Evolutionary conservation across 1,140 invertebrate species (phyloP).

Genomic region (Halyomorpha halys): DNA sequence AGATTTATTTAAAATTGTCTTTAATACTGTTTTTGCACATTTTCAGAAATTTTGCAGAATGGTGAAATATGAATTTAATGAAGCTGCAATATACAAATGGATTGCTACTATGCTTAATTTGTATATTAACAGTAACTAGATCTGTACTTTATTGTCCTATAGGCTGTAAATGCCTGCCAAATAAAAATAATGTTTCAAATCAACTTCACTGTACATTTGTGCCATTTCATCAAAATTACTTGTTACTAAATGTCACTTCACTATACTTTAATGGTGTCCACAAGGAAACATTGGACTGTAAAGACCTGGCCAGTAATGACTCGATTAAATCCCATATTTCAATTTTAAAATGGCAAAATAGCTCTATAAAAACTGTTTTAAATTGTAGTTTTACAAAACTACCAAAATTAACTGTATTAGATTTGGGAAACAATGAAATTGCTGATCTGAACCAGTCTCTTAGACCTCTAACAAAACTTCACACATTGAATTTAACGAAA

Average conservation of each 20-base stretch:
- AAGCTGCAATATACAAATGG: background rate
- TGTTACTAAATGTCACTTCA: background rate
- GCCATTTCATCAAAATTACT: constrained; percentile 7
- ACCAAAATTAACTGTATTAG: constrained; percentile 37
- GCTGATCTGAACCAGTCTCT: background rate
- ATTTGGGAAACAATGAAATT: constrained; percentile 33
- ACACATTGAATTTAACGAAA: constrained; percentile 40
- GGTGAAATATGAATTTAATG: constrained; percentile 10
- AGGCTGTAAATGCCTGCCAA: constrained; percentile 21
- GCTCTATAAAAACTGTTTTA: constrained; percentile 18
- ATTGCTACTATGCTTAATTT: constrained; percentile 10
- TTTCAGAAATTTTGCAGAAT: constrained; percentile 2
- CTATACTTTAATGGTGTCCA: constrained; percentile 19
- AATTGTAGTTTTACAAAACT: constrained; percentile 36
- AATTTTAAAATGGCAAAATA: constrained; percentile 21
- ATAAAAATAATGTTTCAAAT: constrained; percentile 11
- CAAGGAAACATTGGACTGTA: background rate
- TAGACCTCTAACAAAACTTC: constrained; percentile 30
- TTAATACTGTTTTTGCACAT: background rate
- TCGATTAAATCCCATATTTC: background rate
- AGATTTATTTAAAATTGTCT: too few species aligned
- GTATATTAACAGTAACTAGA: background rate
- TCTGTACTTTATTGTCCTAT: constrained; percentile 5
- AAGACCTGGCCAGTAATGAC: background rate
- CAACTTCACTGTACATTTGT: constrained; percentile 10